Evolutionary conservation across 1,140 invertebrate genomes (phyloP).

Genomic region (Yoshiicerus persimilis): DNA sequence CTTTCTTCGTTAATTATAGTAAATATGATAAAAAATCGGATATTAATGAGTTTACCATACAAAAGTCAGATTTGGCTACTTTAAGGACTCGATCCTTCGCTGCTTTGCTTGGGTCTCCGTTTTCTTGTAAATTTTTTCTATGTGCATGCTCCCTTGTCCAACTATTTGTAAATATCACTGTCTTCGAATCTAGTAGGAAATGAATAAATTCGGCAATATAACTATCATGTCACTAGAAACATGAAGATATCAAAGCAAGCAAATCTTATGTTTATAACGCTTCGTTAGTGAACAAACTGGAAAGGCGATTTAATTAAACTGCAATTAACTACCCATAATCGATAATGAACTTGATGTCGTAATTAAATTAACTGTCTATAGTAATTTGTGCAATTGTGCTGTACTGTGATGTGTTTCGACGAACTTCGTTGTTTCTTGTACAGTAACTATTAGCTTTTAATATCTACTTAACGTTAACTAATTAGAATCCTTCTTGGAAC

Average conservation of each 20-base stretch:
- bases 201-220: too few species aligned
- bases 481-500: neutral
- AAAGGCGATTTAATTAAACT: neutral
- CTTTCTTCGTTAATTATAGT: too few species aligned
- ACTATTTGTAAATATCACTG: neutral
- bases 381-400: neutral
- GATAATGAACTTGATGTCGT: too few species aligned
- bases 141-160: neutral
- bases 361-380: neutral
- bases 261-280: neutral
- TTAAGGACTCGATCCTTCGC: neutral
- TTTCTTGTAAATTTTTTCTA: neutral
- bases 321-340: too few species aligned
- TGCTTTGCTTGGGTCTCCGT: conserved; percentile 7
- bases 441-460: neutral
- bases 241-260: too few species aligned
- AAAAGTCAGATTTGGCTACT: too few species aligned
- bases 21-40: too few species aligned
- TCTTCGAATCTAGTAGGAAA: neutral
- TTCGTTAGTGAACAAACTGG: neutral
- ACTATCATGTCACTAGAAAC: too few species aligned
- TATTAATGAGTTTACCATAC: too few species aligned
- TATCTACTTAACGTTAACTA: neutral
- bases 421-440: neutral
- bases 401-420: neutral